Evolutionary conservation across 1,140 invertebrate genomes (phyloP), one percentile per base, ranked within the genome.

Genomic region (Potamilus streckersoni): DNA sequence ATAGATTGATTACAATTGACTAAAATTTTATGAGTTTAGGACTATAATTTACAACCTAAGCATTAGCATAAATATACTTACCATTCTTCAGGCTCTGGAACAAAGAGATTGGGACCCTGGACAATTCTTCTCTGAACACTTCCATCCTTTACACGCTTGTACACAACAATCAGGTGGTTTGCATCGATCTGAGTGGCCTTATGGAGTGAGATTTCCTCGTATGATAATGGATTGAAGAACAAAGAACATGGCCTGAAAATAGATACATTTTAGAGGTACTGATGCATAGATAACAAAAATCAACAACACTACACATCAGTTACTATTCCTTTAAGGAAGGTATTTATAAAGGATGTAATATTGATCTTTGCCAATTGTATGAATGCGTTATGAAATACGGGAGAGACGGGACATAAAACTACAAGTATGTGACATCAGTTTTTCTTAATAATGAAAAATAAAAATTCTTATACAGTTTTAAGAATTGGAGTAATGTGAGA

Each of bases 91-190:
- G 86, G 85, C 27, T 85, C 79, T 20, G 86, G 87, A 15, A 88
- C 77, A 78, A 89, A 85, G 60, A 88, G 75, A 58, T 81, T 82
- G 0, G 86, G 86, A 6, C 86, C 87, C 64, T 86, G 82, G 55
- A 88, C 80, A 14, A 89, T 82, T 55, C 84, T 74, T 65, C 87
- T 71, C 73, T 87, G 78, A 12, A 87, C 82, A 63, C 79, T 78
- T 57, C 79, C 79, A 61, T 85, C 82, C 65, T 85, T 83, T 15
- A 83, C 63, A 20, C 83, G 74, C 68, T 85, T 83, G 79, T 90
- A 90, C 19, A 90, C 83, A 56, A 90, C 83, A 27, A 89, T 76
- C 67, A 89, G 71, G 64, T 89, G 86, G 67, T 89, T 88, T 27
- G 84, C 84, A 79, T 88, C 86, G 55, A 90, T 78, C 59, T 84